Percentiles rank a stretch among this genome's conserved stretches.
These are phyloP conservation scores for Ceratitis capitata DNA, from an alignment of 1,140 invertebrate species.

Conservation along the genomic window DNA sequence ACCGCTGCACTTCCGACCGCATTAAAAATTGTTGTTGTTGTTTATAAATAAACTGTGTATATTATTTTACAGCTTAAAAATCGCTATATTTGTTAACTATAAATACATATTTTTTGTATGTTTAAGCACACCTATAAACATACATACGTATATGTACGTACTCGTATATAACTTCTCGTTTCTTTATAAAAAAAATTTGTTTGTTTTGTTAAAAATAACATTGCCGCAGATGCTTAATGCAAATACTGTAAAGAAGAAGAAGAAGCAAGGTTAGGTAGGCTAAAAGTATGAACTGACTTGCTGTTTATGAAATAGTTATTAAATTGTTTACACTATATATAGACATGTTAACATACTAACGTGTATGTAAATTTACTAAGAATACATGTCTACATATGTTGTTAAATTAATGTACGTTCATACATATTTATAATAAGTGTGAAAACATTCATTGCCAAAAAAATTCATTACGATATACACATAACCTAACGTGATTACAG, in stretches of 20 bases:
- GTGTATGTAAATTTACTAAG: too few species aligned
- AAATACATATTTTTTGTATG: not conserved
- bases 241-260: too few species aligned
- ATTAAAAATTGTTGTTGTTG: not conserved
- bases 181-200: not conserved
- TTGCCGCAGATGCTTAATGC: not conserved
- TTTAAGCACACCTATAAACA: too few species aligned
- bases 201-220: not conserved
- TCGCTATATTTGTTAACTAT: constrained; percentile 10
- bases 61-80: not conserved
- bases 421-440: too few species aligned
- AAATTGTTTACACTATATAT: too few species aligned
- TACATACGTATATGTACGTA: not conserved
- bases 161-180: not conserved
- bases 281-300: not conserved
- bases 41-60: not conserved
- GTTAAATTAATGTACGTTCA: too few species aligned
- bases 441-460: too few species aligned
- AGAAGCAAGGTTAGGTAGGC: not conserved
- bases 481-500: too few species aligned
- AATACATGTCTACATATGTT: too few species aligned
- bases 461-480: too few species aligned
- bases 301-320: too few species aligned
- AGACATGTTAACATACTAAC: too few species aligned
- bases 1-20: not conserved